These are phyloP conservation scores for Acanthisitta chloris DNA, from an alignment of 2,113 vertebrate species.

Conservation along the genomic window DNA sequence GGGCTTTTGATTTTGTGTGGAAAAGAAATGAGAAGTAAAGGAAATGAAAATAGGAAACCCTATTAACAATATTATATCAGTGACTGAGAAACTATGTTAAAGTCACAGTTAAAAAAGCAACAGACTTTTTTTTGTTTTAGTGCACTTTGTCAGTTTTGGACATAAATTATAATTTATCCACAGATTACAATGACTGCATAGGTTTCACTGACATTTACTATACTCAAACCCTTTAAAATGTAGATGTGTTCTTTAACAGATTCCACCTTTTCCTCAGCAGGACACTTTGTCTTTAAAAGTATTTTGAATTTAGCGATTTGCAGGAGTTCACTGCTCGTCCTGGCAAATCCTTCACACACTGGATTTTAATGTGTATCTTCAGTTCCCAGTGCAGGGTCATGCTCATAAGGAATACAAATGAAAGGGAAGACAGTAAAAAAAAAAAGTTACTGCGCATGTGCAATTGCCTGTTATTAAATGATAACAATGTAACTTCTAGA, in stretches of 20 bases:
- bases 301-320: slow-evolving; percentile 31
- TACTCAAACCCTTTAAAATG: neutral
- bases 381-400: slow-evolving; percentile 5
- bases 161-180: neutral
- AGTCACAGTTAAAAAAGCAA: neutral
- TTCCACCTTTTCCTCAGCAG: neutral
- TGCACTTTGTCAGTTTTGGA: neutral
- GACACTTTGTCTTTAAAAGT: neutral
- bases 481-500: slow-evolving; percentile 17
- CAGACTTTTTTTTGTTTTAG: neutral
- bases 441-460: slow-evolving; percentile 39
- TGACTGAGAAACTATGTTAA: neutral
- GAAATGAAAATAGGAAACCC: neutral
- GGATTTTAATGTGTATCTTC: slow-evolving; percentile 16
- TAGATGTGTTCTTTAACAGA: neutral
- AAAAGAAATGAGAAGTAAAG: neutral
- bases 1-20: slow-evolving; percentile 19
- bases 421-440: neutral
- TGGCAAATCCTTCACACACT: slow-evolving; percentile 3
- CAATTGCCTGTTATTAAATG: slow-evolving; percentile 1
- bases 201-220: neutral
- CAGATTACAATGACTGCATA: neutral
- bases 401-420: slow-evolving; percentile 33
- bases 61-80: neutral
- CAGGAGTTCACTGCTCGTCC: neutral